A percentile compares a stretch with the other conserved stretches of the same genome.
These are phyloP conservation scores for Thomomys bottae DNA, from an alignment of 2,113 vertebrate genomes.

Conservation along the genomic window DNA sequence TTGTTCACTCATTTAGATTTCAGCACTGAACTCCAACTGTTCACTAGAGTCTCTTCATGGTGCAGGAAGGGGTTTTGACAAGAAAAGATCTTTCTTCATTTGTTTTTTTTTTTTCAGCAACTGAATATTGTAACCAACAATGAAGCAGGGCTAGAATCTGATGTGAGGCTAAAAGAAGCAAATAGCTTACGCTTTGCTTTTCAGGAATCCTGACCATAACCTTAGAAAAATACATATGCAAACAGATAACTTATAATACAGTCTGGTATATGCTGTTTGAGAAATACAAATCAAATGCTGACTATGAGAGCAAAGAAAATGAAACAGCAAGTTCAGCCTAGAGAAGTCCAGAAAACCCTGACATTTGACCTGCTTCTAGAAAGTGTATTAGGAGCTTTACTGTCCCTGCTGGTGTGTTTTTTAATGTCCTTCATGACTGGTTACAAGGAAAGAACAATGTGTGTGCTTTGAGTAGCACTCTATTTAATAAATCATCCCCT, in stretches of 20 bases:
- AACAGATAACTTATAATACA: slow-evolving; percentile 6
- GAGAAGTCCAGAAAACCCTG: background rate
- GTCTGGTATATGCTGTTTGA: background rate
- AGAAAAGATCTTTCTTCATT: background rate
- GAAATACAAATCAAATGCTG: background rate
- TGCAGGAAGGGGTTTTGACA: background rate
- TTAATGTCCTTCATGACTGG: background rate
- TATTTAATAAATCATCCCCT: slow-evolving; percentile 21
- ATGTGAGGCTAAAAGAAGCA: background rate
- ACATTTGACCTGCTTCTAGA: background rate
- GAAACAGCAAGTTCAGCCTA: background rate
- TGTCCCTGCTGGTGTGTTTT: background rate
- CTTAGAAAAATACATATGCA: background rate
- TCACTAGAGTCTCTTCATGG: background rate
- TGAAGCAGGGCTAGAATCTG: background rate
- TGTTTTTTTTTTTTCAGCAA: background rate
- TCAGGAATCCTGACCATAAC: slow-evolving; percentile 4
- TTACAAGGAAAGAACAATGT: slow-evolving; percentile 20
- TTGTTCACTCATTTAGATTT: background rate
- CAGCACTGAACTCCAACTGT: background rate
- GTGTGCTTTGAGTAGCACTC: background rate
- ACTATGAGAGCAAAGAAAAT: background rate
- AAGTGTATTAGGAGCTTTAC: slow-evolving; percentile 8
- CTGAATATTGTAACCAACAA: background rate
- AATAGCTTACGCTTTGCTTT: background rate